phyloP scores from a whole-genome alignment of 2,113 vertebrate species.

The Cichladusa arquata region DNA sequence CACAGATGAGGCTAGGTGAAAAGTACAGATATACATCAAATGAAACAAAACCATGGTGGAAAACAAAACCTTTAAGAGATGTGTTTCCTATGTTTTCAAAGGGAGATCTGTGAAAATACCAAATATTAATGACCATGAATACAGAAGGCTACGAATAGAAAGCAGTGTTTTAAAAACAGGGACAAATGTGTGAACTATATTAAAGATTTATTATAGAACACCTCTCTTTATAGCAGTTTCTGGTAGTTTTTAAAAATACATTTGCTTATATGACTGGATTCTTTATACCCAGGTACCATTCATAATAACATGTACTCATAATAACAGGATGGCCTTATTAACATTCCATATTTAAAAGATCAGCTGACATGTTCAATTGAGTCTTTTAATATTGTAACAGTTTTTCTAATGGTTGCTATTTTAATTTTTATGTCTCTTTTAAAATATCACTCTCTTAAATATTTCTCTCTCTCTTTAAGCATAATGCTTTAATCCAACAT shows the following conservation, averaged over 20 bases:
- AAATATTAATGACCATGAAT: neutral
- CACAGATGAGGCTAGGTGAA: neutral
- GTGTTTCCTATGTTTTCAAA: neutral
- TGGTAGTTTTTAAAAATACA: neutral
- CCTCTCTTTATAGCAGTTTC: neutral
- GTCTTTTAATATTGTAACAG: neutral
- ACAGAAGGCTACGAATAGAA: neutral
- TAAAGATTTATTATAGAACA: neutral
- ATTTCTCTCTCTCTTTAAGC: slow-evolving; percentile 2
- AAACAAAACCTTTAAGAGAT: neutral
- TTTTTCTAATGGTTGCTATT: neutral
- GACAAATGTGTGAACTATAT: neutral
- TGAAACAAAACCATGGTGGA: neutral
- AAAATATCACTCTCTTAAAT: slow-evolving; percentile 28
- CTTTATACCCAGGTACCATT: neutral
- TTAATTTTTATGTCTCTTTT: slow-evolving; percentile 35
- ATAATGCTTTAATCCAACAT: neutral
- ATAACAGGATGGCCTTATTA: neutral
- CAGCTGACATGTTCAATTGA: neutral
- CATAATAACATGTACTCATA: neutral
- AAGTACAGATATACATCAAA: neutral
- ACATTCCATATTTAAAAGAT: neutral
- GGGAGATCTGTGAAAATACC: neutral
- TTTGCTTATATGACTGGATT: neutral
- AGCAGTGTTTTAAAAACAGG: neutral